Base-by-base conservation (phyloP, 1,140 invertebrate genomes). In the Drosophila bifasciata region DNA sequence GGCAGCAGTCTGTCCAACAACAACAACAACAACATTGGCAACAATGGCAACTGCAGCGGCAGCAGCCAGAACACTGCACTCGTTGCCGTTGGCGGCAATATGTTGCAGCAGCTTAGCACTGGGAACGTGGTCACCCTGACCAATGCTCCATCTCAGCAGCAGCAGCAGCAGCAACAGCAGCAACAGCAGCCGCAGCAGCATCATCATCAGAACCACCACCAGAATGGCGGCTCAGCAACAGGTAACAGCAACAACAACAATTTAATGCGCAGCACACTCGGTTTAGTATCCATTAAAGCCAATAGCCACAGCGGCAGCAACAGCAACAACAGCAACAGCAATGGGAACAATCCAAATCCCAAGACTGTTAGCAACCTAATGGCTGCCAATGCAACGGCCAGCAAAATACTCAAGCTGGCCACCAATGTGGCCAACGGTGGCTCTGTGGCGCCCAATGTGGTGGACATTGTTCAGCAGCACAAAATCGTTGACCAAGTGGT, bases 221-320 rank as follows among this genome's bases (percentile, higher is more conserved):
- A 86, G 57, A 73, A 64, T 39, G 61, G 61, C 61, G 46, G 66
- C 69, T 53, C 56, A 55, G 79, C 80, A 85, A 89, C 89, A 89
- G 90, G 90, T 91, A 91, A 90, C 86, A 91, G 69, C 85, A 89
- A 81, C 80, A 77, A 46, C 53, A 77, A 88, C 81, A 91, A 77
- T 90, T 77, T 91, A 79, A 80, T 90, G 76, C 89, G 88, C 74
- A 90, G 81, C 81, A 91, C 83, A 73, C 79, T 91, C 73, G 90
- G 86, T 88, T 88, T 91, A 84, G 86, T 91, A 77, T 90, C 90
- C 66, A 91, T 91, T 70, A 91, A 91, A 79, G 69, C 89, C 73
- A 85, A 63, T 62, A 67, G 58, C 63, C 68, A 60, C 64, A 62
- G 68, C 66, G 67, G 45, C 66, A 76, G 60, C 59, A 76, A 61